Evolutionary conservation across 2,113 vertebrate genomes (phyloP), one percentile per base, ranked within the genome.

Genomic region (Pachycephala philippinensis): DNA sequence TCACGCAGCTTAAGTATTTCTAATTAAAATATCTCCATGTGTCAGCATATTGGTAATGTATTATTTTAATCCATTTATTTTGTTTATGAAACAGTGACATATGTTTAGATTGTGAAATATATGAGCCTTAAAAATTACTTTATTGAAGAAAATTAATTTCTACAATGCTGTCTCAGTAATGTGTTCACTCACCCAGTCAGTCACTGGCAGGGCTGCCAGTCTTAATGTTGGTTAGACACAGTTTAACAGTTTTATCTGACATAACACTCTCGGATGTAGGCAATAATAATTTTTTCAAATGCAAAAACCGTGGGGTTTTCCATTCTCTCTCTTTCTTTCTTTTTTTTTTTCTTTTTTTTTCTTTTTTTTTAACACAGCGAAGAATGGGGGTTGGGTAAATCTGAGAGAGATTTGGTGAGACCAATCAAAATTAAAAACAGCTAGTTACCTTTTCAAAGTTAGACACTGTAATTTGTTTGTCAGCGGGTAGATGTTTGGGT

Each of bases 71-170:
- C 98, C 98, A 99, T 99, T 99, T 99, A 98, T 99, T 99, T 98
- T 97, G 98, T 98, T 98, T 98, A 98, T 98, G 98, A 98, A 98
- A 98, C 97, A 97, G 97, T 98, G 98, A 98, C 98, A 98, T 98
- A 98, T 98, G 98, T 99, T 99, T 99, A 99, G 98, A 99, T 99
- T 99, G 98, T 98, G 98, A 99, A 99, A 99, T 99, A 99, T 99
- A 99, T 99, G 99, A 99, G 98, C 98, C 98, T 99, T 99, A 99
- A 99, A 99, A 99, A 99, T 98, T 95, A 98, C 98, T 99, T 99
- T 98, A 99, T 99, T 99, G 98, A 98, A 99, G 98, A 98, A 98
- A 99, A 99, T 99, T 99, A 99, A 99, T 99, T 99, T 98, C 98
- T 98, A 99, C 98, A 99, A 98, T 99, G 98, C 98, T 96, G 97